phyloP scores from a whole-genome alignment of 2,113 vertebrate species.

The Neodontobutis hainanensis region DNA sequence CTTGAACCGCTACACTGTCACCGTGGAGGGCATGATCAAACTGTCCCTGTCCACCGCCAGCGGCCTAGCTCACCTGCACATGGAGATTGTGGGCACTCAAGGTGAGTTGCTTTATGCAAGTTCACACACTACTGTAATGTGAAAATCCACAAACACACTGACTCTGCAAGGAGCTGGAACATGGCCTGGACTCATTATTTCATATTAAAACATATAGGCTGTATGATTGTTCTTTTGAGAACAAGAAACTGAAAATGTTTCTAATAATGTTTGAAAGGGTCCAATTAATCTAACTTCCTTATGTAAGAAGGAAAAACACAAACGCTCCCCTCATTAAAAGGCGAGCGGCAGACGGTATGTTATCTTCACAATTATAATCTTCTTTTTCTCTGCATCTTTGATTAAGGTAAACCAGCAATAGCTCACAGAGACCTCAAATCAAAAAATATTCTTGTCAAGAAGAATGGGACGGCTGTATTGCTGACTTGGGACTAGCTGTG shows the following conservation, averaged over 20 bases:
- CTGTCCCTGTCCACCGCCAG: slow-evolving; percentile 96
- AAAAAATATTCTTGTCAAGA: slow-evolving; percentile 99
- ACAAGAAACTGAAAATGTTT: background rate
- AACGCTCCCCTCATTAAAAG: too few relatives aligned
- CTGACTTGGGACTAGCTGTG: slow-evolving; percentile 94
- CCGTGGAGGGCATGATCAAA: slow-evolving; percentile 99
- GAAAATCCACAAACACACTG: too few relatives aligned
- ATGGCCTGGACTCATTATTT: background rate
- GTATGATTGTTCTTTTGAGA: background rate
- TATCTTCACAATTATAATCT: too few relatives aligned
- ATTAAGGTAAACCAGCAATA: slow-evolving; percentile 93
- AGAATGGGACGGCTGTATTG: slow-evolving; percentile 97
- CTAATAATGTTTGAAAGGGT: too few relatives aligned
- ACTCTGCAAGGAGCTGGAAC: too few relatives aligned
- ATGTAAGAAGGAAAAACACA: too few relatives aligned
- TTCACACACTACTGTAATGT: background rate
- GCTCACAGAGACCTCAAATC: slow-evolving; percentile 98
- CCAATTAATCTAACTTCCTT: too few relatives aligned
- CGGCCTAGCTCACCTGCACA: slow-evolving; percentile 97
- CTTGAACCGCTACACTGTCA: slow-evolving; percentile 96
- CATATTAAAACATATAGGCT: background rate
- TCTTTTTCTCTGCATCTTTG: too few relatives aligned
- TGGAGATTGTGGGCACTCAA: slow-evolving; percentile 99
- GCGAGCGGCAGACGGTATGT: too few relatives aligned
- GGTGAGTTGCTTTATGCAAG: slow-evolving; percentile 74